These are phyloP conservation scores for Neoarius graeffei DNA, from an alignment of 2,113 vertebrate genomes.

Conservation along the genomic window DNA sequence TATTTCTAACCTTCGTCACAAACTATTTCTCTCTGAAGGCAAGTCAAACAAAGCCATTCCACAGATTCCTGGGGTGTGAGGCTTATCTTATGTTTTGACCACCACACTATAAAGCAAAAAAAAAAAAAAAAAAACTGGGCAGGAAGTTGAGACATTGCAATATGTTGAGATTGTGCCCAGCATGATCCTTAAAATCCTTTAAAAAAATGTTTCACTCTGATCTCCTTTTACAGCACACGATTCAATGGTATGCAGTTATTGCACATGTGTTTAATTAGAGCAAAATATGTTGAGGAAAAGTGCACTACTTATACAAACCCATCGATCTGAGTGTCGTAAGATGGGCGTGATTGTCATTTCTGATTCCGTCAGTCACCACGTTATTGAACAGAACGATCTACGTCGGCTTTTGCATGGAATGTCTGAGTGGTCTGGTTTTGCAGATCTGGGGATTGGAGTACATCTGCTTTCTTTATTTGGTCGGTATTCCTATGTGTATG, in stretches of 20 bases:
- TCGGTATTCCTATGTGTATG: constrained; percentile 63
- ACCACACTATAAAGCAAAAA: constrained; percentile 55
- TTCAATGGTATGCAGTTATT: constrained; percentile 29
- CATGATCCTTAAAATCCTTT: constrained; percentile 23
- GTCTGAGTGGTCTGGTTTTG: constrained; percentile 63
- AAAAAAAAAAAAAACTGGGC: neutral
- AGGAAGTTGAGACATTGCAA: constrained; percentile 41
- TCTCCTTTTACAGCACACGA: constrained; percentile 27
- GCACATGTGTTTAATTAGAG: constrained; percentile 34
- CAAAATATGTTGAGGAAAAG: constrained; percentile 13
- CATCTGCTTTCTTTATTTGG: constrained; percentile 77
- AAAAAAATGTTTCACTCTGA: constrained; percentile 24
- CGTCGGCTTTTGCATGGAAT: constrained; percentile 35
- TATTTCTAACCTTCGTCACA: constrained; percentile 69
- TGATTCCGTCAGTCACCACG: constrained; percentile 22
- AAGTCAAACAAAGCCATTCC: constrained; percentile 74
- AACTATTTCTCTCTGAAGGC: constrained; percentile 69
- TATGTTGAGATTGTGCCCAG: constrained; percentile 44
- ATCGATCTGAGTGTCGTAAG: constrained; percentile 19
- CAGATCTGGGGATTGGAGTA: constrained; percentile 64
- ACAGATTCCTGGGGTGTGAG: constrained; percentile 66
- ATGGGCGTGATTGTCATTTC: constrained; percentile 34
- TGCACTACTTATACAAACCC: constrained; percentile 3
- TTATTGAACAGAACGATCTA: constrained; percentile 29
- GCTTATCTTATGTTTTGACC: constrained; percentile 71